Percentiles rank a stretch among this genome's conserved stretches.
Conservation (phyloP, 2,797 vertebrate genomes). For the Brachyrhaphis roseni region DNA sequence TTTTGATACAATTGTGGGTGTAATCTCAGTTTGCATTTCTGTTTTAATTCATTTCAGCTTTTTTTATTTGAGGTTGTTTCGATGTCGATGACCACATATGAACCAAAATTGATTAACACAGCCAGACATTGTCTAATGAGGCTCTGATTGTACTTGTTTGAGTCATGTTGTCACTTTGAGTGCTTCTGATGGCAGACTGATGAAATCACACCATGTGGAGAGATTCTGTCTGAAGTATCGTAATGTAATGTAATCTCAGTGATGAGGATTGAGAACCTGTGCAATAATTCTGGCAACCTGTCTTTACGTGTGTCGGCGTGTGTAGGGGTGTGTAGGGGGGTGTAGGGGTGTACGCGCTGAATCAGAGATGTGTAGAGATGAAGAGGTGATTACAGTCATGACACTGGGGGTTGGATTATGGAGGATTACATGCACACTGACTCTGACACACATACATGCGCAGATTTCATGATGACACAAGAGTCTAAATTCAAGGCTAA, state of each 20-base stretch:
- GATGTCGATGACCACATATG: not conserved
- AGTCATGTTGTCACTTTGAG: not conserved
- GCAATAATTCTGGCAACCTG: conserved; percentile 40
- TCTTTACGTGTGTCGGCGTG: conserved; percentile 13
- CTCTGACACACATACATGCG: conserved; percentile 39
- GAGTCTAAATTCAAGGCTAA: conserved; percentile 55
- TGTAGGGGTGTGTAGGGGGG: conserved; percentile 24
- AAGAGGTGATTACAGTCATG: conserved; percentile 70
- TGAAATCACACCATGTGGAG: conserved; percentile 34
- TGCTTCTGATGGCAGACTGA: conserved; percentile 1
- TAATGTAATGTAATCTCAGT: conserved; percentile 46
- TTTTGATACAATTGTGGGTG: not conserved
- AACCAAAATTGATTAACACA: not conserved
- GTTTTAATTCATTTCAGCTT: not conserved
- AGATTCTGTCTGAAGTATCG: conserved; percentile 25
- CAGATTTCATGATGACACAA: conserved; percentile 44
- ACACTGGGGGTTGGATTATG: conserved; percentile 69
- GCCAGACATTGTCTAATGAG: not conserved
- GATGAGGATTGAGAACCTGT: conserved; percentile 26
- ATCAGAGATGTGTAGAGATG: conserved; percentile 58
- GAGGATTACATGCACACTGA: conserved; percentile 70
- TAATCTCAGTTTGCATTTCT: not conserved
- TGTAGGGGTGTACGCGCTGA: too few relatives aligned
- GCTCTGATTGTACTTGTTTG: not conserved
- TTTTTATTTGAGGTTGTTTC: not conserved